These are phyloP conservation scores for Rhorus exstirpatorius DNA, from an alignment of 2,888 invertebrate species.

Conservation along the genomic window DNA sequence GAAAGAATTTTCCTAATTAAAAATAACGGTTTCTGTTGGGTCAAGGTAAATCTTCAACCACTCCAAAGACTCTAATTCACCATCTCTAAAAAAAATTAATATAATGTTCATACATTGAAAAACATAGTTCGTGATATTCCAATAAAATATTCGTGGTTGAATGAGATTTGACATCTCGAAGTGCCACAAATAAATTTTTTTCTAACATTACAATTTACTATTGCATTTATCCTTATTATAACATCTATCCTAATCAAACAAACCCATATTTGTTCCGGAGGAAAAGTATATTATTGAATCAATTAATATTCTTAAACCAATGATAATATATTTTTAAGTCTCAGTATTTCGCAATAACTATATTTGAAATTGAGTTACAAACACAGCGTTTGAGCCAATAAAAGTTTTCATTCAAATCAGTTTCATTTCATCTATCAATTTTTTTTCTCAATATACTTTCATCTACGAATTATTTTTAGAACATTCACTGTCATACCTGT, in stretches of 20 bases:
- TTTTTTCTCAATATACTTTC: not conserved
- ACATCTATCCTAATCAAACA: too few species aligned
- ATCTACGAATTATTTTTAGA: constrained; percentile 14
- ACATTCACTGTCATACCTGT: constrained; percentile 13
- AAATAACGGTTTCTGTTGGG: not conserved
- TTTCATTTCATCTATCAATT: constrained; percentile 1
- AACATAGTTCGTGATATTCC: too few species aligned
- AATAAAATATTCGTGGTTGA: too few species aligned
- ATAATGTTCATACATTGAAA: not conserved
- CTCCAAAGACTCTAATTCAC: not conserved
- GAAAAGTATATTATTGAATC: not conserved
- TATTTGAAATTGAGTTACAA: not conserved
- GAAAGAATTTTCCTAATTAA: not conserved
- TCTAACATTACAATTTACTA: too few species aligned
- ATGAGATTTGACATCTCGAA: too few species aligned
- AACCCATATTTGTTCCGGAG: not conserved
- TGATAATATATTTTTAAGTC: not conserved
- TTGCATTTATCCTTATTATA: too few species aligned
- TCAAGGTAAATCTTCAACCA: not conserved
- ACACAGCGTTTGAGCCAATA: constrained; percentile 7
- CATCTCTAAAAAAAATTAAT: not conserved
- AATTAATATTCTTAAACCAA: not conserved
- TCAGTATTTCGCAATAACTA: not conserved
- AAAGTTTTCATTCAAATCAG: not conserved
- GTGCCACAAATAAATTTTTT: too few species aligned